Base-by-base conservation (phyloP, 2,797 vertebrate species). In the Sphenodon punctatus region DNA sequence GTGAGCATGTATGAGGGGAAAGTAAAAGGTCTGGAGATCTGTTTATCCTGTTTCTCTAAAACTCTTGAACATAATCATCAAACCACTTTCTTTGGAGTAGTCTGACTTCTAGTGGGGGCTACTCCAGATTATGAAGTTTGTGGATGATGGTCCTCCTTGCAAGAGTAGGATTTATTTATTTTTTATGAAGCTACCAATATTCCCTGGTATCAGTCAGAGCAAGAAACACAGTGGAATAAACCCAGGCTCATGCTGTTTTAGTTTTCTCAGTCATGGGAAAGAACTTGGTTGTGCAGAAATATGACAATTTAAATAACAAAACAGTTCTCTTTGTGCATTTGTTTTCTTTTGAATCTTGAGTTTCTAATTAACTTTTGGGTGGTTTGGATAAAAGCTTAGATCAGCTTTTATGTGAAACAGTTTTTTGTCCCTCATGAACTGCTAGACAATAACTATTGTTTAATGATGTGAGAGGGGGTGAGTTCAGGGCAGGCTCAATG, bases 11-110 rank as follows among this genome's bases (percentile, higher is more conserved):
- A 5, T 78, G 2, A 39, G 68, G 15, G 43, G 1, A 65, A 46
- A 70, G 10, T 64, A 66, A 23, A 17, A 74, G 75, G 43, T 67
- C 38, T 30, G 49, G n/a, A 45, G 13, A 5, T 38, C 77, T 79
- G 8, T 7, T 75, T 25, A 79, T 23, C 72, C 11, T 15, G 8
- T 49, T 75, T 80, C 42, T 78, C 39, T 46, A 66, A 10, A 74
- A n/a, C 13, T 76, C n/a, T 27, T 8, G 75, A 17, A 9, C 22
- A n/a, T n/a, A n/a, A n/a, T n/a, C n/a, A n/a, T n/a, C n/a, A n/a
- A n/a, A n/a, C n/a, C n/a, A n/a, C n/a, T n/a, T n/a, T n/a, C n/a
- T n/a, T n/a, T n/a, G n/a, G n/a, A n/a, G n/a, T n/a, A n/a, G n/a
- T n/a, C n/a, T n/a, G n/a, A n/a, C n/a, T n/a, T n/a, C n/a, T n/a